A percentile compares a stretch with the other conserved stretches of the same genome.
These are phyloP conservation scores for Odontomyia ornata DNA, from an alignment of 2,888 invertebrate genomes.

Conservation along the genomic window DNA sequence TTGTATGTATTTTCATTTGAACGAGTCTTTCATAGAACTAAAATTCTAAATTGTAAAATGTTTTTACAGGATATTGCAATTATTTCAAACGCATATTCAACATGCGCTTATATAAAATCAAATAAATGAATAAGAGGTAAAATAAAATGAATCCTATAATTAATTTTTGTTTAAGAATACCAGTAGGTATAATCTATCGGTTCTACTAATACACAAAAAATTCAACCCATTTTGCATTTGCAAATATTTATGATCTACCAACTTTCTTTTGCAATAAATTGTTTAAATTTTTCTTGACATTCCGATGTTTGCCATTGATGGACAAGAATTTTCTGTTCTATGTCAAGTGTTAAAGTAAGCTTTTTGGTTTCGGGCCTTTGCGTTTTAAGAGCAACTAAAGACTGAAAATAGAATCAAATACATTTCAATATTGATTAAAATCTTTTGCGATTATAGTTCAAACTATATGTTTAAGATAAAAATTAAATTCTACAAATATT, in stretches of 20 bases:
- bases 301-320: conserved; percentile 60
- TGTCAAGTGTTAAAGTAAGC: conserved; percentile 56
- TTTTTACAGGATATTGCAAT: not conserved
- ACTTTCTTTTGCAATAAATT: conserved; percentile 55
- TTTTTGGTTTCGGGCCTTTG: conserved; percentile 52
- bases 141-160: not conserved
- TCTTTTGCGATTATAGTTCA: too few relatives aligned
- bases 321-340: conserved; percentile 59
- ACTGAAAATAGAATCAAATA: conserved; percentile 54
- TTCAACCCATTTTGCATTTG: not conserved
- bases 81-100: conserved; percentile 13
- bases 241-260: conserved; percentile 49
- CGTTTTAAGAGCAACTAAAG: conserved; percentile 57
- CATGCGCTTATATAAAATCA: conserved; percentile 10
- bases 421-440: too few relatives aligned
- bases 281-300: conserved; percentile 60
- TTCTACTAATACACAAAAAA: too few relatives aligned
- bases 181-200: too few relatives aligned
- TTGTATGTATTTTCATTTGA: not conserved
- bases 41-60: not conserved
- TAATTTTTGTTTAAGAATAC: too few relatives aligned
- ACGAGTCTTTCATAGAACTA: not conserved
- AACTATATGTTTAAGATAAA: too few relatives aligned
- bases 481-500: not conserved
- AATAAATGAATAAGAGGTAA: not conserved